These are phyloP conservation scores for Thecophora atra DNA, from an alignment of 2,888 invertebrate genomes.

Conservation along the genomic window DNA sequence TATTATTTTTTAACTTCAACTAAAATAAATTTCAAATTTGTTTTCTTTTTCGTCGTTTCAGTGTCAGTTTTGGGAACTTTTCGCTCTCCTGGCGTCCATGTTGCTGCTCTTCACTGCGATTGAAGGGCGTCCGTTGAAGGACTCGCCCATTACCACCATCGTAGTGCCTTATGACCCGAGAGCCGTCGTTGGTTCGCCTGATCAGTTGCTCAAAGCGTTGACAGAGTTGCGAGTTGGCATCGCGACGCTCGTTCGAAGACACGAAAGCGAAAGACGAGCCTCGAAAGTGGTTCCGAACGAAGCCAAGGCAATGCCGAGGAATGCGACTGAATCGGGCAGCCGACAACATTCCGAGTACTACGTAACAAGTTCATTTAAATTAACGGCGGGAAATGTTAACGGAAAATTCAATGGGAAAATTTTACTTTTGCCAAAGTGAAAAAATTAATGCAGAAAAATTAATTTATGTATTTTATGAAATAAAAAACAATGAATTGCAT, in stretches of 20 bases:
- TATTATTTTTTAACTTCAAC: background rate
- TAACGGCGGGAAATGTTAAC: conserved; percentile 53
- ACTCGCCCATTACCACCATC: conserved; percentile 49
- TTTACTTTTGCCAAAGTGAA: conserved; percentile 41
- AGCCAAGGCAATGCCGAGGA: background rate
- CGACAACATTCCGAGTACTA: background rate
- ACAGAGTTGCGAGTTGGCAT: conserved; percentile 44
- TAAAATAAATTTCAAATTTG: background rate
- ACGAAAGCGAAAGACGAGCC: conserved; percentile 40
- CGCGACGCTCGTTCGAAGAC: conserved; percentile 37
- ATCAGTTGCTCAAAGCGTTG: conserved; percentile 38
- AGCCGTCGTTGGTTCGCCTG: conserved; percentile 44
- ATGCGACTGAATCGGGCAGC: background rate
- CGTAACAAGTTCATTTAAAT: conserved; percentile 54
- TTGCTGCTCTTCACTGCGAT: background rate
- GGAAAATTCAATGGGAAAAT: conserved; percentile 55
- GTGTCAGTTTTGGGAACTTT: background rate
- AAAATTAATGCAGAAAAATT: background rate
- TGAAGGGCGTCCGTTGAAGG: conserved; percentile 36
- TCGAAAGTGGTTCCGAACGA: conserved; percentile 42
- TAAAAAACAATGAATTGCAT: background rate
- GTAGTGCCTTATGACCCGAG: conserved; percentile 49
- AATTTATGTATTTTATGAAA: background rate
- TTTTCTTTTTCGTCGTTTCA: no score
- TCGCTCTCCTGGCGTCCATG: background rate